These are phyloP conservation scores for Agrochola lota DNA, from an alignment of 2,888 invertebrate genomes.

Conservation along the genomic window DNA sequence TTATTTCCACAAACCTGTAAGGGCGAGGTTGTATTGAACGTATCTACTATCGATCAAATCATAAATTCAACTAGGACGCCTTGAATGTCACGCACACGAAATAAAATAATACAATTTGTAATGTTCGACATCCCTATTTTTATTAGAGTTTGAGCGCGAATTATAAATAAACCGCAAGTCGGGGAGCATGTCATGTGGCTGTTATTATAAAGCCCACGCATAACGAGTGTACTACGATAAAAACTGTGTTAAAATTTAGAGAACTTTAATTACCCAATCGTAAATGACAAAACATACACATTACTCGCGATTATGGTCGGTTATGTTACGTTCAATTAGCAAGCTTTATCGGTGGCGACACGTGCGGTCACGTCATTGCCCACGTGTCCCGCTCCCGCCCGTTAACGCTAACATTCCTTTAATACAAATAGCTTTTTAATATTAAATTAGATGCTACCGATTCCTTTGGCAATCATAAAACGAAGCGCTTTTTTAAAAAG, in stretches of 20 bases:
- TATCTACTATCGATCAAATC: constrained; percentile 70
- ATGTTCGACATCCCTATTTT: constrained; percentile 70
- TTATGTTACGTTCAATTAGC: constrained; percentile 77
- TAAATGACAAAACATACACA: constrained; percentile 72
- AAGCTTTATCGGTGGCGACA: constrained; percentile 68
- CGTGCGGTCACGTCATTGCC: constrained; percentile 71
- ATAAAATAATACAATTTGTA: constrained; percentile 73
- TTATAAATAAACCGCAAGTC: constrained; percentile 65
- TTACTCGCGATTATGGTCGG: constrained; percentile 70
- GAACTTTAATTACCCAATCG: constrained; percentile 81
- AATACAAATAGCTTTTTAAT: constrained; percentile 80
- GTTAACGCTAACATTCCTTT: constrained; percentile 69
- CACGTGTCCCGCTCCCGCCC: constrained; percentile 70
- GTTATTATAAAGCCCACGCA: constrained; percentile 69
- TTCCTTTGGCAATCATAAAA: constrained; percentile 74
- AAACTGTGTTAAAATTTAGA: constrained; percentile 74
- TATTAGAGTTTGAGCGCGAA: constrained; percentile 62
- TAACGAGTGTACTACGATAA: constrained; percentile 72
- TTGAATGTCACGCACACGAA: constrained; percentile 68
- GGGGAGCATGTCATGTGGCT: constrained; percentile 71
- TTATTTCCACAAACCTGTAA: constrained; percentile 54
- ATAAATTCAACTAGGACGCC: constrained; percentile 70
- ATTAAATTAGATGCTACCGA: constrained; percentile 73
- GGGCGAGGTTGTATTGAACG: constrained; percentile 60
- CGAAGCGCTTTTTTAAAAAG: constrained; percentile 61